Conservation (phyloP, 2,888 invertebrate genomes). For the Eupithecia exiguata region DNA sequence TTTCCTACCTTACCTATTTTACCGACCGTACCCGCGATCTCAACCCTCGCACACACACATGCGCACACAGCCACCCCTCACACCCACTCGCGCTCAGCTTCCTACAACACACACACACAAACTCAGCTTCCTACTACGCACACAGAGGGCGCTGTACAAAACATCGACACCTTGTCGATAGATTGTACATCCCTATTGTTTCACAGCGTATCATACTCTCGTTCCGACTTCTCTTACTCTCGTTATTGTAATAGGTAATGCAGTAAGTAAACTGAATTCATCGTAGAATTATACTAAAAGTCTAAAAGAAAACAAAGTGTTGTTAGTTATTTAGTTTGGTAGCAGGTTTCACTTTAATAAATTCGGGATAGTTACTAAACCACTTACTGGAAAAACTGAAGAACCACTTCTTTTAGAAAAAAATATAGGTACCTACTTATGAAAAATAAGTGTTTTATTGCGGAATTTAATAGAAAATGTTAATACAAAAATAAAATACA, state of each 20-base stretch:
- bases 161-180: constrained; percentile 44
- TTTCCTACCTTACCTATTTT: constrained; percentile 45
- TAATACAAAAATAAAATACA: not conserved
- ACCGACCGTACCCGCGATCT: constrained; percentile 65
- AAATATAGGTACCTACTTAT: too few relatives aligned
- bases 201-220: constrained; percentile 55
- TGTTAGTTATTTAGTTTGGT: not conserved
- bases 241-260: constrained; percentile 17
- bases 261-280: not conserved
- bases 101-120: constrained; percentile 44
- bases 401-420: too few relatives aligned
- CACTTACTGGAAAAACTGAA: not conserved
- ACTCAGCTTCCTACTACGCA: constrained; percentile 48
- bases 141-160: constrained; percentile 56
- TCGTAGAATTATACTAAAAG: not conserved
- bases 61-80: constrained; percentile 26
- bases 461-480: not conserved
- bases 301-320: not conserved
- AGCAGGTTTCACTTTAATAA: not conserved
- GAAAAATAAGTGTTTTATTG: not conserved
- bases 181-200: constrained; percentile 48
- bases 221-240: constrained; percentile 43
- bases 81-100: constrained; percentile 32
- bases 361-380: not conserved
- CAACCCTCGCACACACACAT: constrained; percentile 62